Evolutionary conservation across 92 coral and sea anemone genomes (phyloP).

Genomic region (Epizoanthus stellaris): DNA sequence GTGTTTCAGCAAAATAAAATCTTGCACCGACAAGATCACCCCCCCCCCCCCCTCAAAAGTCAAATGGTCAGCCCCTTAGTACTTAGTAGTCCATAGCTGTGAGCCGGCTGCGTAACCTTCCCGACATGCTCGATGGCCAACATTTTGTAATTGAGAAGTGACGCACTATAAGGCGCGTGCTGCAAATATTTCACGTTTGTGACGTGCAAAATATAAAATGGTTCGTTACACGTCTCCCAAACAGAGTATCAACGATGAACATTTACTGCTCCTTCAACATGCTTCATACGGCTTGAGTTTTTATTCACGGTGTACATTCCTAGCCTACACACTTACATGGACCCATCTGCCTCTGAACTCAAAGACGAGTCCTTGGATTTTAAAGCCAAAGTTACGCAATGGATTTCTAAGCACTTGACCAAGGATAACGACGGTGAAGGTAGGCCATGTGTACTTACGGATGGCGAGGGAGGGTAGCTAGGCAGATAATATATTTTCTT

Average conservation of each 20-base stretch:
- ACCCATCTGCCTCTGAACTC: background rate
- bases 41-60: too few species aligned
- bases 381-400: conserved; percentile 4
- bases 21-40: too few species aligned
- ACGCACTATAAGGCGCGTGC: too few species aligned
- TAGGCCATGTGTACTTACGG: background rate
- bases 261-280: too few species aligned
- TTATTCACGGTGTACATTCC: background rate
- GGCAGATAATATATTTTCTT: too few species aligned
- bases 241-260: background rate
- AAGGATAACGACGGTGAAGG: conserved; percentile 1
- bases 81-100: too few species aligned
- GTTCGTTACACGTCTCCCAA: background rate
- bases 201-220: background rate
- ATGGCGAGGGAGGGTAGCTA: background rate
- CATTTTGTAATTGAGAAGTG: too few species aligned
- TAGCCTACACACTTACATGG: background rate
- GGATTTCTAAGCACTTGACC: conserved; percentile 22
- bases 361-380: conserved; percentile 16
- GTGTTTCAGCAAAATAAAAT: too few species aligned
- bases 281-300: too few species aligned
- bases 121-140: too few species aligned
- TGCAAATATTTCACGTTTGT: background rate
- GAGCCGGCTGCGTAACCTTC: too few species aligned
- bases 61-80: too few species aligned